Percentiles rank a stretch among this genome's conserved stretches.
These are phyloP conservation scores for Falco naumanni DNA, from an alignment of 2,797 vertebrate species.

Conservation along the genomic window DNA sequence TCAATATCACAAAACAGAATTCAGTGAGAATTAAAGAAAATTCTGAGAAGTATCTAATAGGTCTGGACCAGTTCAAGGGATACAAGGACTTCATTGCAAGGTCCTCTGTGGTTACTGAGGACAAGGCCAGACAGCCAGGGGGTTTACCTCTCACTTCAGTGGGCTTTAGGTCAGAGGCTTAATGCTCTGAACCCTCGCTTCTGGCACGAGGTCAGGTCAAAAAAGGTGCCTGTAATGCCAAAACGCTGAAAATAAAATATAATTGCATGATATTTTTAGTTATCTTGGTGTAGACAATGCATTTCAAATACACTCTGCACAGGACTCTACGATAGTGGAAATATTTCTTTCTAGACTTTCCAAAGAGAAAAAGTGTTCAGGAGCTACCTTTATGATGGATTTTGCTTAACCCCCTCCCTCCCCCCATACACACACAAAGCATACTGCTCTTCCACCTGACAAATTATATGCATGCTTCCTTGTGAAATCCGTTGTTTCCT, in stretches of 20 bases:
- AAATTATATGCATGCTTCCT: background rate
- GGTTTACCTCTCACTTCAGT: background rate
- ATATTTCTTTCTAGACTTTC: background rate
- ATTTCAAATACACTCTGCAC: background rate
- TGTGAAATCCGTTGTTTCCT: background rate
- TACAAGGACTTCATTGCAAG: background rate
- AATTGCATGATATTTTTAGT: background rate
- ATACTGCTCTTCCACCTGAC: background rate
- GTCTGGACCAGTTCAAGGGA: background rate
- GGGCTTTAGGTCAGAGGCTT: background rate
- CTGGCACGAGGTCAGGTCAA: background rate
- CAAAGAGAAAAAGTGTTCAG: background rate
- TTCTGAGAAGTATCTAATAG: background rate
- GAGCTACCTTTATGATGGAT: background rate
- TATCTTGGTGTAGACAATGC: background rate
- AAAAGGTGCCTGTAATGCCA: background rate
- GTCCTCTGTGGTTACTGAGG: background rate
- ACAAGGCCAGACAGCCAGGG: background rate
- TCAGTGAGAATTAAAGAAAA: slow-evolving; percentile 15
- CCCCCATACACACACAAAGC: background rate
- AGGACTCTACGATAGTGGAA: background rate
- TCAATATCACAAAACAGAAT: background rate
- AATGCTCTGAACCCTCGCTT: background rate
- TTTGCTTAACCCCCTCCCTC: background rate
- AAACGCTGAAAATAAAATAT: background rate